A percentile compares a stretch with the other conserved stretches of the same genome.
These are phyloP conservation scores for Chionis minor DNA, from an alignment of 2,113 vertebrate species.

Conservation along the genomic window DNA sequence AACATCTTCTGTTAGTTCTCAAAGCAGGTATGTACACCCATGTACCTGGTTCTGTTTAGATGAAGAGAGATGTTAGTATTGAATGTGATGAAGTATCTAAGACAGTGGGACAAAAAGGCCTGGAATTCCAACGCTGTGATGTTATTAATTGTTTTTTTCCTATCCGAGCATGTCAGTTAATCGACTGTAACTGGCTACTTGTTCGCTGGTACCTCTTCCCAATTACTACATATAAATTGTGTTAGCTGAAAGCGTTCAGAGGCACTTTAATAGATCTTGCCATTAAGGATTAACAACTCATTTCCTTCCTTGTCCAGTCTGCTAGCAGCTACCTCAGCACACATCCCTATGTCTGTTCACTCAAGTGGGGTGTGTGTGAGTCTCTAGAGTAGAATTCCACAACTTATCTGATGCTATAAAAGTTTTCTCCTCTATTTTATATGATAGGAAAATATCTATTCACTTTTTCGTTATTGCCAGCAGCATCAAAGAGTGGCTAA, in stretches of 20 bases:
- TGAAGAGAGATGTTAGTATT: background rate
- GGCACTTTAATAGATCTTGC: background rate
- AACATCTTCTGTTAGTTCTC: background rate
- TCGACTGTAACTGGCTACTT: background rate
- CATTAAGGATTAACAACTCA: background rate
- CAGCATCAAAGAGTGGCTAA: background rate
- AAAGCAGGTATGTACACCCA: background rate
- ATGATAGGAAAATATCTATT: background rate
- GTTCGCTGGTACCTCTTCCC: rapidly evolving
- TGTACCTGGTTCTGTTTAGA: background rate
- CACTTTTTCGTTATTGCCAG: background rate
- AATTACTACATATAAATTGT: background rate
- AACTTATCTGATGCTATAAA: background rate
- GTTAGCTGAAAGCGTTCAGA: background rate
- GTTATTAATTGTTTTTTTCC: background rate
- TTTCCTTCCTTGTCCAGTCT: background rate
- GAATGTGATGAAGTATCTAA: background rate
- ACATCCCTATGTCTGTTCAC: background rate
- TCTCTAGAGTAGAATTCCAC: background rate
- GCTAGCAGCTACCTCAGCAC: background rate
- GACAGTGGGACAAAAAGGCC: background rate
- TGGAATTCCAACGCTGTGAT: background rate
- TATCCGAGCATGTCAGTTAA: background rate
- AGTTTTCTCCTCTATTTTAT: background rate
- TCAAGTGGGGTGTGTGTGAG: background rate